Conservation (phyloP, 2,797 vertebrate species). For the Squalus acanthias region DNA sequence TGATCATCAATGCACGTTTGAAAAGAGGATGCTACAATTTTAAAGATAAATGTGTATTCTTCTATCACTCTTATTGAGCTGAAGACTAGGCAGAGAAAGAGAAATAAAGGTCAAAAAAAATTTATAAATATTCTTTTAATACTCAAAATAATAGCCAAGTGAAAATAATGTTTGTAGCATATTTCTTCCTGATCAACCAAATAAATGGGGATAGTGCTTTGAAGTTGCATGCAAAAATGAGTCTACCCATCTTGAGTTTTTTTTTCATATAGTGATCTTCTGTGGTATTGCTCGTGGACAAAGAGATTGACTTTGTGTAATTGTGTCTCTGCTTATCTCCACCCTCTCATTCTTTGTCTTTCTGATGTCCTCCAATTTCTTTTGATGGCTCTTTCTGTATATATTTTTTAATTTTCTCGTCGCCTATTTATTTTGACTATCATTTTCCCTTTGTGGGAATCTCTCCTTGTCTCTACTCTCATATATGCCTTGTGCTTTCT, state of each 20-base stretch:
- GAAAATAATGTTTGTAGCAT: not conserved
- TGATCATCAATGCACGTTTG: not conserved
- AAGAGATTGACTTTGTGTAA: not conserved
- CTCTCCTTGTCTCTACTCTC: no score
- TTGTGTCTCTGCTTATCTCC: not conserved
- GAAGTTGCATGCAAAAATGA: not conserved
- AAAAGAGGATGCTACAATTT: not conserved
- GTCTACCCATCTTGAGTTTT: not conserved
- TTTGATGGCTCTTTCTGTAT: not conserved
- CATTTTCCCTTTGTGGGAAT: no score
- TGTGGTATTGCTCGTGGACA: not conserved
- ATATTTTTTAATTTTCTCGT: no score
- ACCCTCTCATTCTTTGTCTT: not conserved
- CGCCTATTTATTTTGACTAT: no score
- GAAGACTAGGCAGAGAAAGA: not conserved
- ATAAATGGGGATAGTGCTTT: not conserved
- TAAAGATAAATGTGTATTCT: not conserved
- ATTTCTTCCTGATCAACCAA: not conserved
- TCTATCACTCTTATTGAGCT: not conserved
- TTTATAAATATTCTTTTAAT: not conserved
- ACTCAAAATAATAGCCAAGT: not conserved
- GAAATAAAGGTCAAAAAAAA: not conserved
- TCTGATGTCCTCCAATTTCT: not conserved
- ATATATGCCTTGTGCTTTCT: not conserved
- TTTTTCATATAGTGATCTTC: not conserved